Evolutionary conservation across 2,888 invertebrate genomes (phyloP), one percentile per base, ranked within the genome.

Genomic region (Drymonia ruficornis): DNA sequence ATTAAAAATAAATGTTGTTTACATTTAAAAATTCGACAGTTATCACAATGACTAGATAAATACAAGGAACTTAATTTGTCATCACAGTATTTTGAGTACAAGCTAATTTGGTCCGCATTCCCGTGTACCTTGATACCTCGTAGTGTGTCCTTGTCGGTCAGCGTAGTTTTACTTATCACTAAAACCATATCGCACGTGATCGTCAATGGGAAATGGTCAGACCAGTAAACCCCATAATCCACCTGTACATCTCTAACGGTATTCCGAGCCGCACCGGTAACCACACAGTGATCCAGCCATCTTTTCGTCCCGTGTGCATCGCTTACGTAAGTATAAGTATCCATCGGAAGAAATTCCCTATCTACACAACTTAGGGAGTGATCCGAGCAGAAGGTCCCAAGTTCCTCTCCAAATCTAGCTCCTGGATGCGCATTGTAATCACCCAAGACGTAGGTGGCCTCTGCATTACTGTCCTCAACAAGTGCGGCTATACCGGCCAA

Each of bases 361-460:
- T 68, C 72, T 13, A 53, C 61, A 51, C 73, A 70, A 1, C 16
- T 15, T 66, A 61, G 64, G 5, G 28, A 28, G 42, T 70, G 69
- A 18, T 74, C 69, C 1, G 13, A 2, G 61, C 65, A 67, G 49
- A 63, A 66, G 9, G 8, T 15, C 13, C 19, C 2, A 5, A 72
- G 44, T 49, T 71, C 67, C 1, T 34, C 44, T 38, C n/a, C 52
- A 58, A 72, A 72, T 8, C 44, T 31, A 28, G 53, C 55, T 29
- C 57, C 53, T 0, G 68, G 70, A 29, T 74, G 65, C 0, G 72
- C 68, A 42, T 70, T 72, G 34, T 61, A 70, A 50, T 70, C 69
- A 0, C 71, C 71, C 0, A 69, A 23, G 0, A 67, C 53, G 47
- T 53, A 65, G 1, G 65, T 65, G 3, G 46, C 46, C 18, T 70